These are phyloP conservation scores for Pangasius djambal DNA, from an alignment of 2,797 vertebrate species.

Conservation along the genomic window DNA sequence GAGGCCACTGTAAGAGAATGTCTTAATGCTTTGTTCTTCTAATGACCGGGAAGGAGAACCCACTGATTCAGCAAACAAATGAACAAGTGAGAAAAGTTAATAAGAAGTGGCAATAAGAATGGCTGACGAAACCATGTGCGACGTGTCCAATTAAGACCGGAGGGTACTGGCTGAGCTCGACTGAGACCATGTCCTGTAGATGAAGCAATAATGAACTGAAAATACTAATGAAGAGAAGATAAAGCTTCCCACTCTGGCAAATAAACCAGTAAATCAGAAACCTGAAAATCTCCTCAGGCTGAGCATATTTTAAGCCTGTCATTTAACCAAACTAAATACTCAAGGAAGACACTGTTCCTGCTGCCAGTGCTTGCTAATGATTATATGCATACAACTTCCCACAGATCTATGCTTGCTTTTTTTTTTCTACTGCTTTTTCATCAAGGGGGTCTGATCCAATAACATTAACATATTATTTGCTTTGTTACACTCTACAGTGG, in stretches of 20 bases:
- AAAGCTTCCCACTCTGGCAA: not conserved
- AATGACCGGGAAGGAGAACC: not conserved
- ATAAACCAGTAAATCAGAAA: conserved; percentile 21
- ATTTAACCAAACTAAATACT: not conserved
- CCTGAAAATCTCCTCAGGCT: conserved; percentile 7
- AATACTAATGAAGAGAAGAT: conserved; percentile 39
- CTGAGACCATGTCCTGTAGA: not conserved
- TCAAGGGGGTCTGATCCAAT: not conserved
- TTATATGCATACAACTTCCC: not conserved
- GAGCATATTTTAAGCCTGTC: conserved; percentile 18
- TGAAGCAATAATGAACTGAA: conserved; percentile 6
- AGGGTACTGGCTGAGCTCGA: not conserved
- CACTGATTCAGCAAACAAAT: conserved; percentile 31
- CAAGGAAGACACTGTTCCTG: not conserved
- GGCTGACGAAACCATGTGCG: conserved; percentile 15
- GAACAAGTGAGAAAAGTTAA: conserved; percentile 36
- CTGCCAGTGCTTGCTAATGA: not conserved
- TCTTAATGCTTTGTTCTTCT: conserved; percentile 20
- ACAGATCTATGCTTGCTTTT: not conserved
- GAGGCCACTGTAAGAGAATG: not conserved
- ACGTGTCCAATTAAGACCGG: conserved; percentile 12
- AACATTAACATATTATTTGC: conserved; percentile 17
- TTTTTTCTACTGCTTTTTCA: not conserved
- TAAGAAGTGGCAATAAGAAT: conserved; percentile 35
- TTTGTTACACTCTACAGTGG: conserved; percentile 17